phyloP scores from a whole-genome alignment of 2,113 vertebrate genomes.

The Ptilorrhoa leucosticta region DNA sequence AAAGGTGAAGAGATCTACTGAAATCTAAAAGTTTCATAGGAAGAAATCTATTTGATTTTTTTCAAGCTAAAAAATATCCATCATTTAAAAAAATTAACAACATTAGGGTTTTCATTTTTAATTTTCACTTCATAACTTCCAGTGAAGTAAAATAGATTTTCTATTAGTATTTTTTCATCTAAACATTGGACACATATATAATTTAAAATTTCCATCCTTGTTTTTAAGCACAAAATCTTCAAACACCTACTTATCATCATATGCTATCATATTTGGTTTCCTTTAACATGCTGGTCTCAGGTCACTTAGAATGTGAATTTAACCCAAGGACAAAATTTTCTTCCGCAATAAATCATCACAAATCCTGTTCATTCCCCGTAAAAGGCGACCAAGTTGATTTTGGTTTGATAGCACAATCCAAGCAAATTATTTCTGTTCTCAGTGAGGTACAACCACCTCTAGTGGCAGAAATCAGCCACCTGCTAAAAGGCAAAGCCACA shows the following conservation, averaged over 20 bases:
- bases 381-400: not conserved
- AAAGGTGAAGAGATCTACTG: not conserved
- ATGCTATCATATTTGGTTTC: not conserved
- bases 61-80: not conserved
- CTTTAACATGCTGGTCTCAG: not conserved
- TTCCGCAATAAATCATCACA: not conserved
- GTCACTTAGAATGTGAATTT: not conserved
- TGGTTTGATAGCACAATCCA: not conserved
- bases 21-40: not conserved
- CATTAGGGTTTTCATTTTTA: not conserved
- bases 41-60: not conserved
- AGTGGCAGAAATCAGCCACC: not conserved
- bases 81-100: not conserved
- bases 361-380: not conserved
- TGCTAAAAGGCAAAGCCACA: not conserved
- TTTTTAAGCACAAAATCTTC: not conserved
- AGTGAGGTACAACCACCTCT: not conserved
- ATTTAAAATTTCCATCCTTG: not conserved
- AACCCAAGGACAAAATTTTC: not conserved
- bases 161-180: not conserved
- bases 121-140: not conserved
- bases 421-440: not conserved
- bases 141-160: not conserved
- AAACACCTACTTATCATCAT: rapidly evolving
- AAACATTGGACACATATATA: not conserved